phyloP scores from a whole-genome alignment of 2,113 vertebrate genomes.

The Tamias sibiricus region DNA sequence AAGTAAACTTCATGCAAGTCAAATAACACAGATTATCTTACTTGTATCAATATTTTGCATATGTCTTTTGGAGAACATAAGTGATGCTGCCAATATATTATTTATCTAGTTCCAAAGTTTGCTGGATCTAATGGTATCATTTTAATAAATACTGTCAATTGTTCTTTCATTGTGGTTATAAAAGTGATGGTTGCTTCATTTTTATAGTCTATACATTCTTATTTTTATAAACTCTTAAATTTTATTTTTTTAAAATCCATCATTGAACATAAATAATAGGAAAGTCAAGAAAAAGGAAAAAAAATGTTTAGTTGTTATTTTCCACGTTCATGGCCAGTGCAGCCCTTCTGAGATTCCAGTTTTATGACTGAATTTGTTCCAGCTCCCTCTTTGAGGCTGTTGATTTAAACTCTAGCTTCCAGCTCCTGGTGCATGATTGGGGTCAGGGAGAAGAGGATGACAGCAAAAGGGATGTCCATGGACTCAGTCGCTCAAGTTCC shows the following conservation, averaged over 20 bases:
- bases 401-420: too few relatives aligned
- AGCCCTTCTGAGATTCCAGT: not conserved
- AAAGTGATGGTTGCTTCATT: not conserved
- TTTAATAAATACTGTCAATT: not conserved
- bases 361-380: not conserved
- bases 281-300: too few relatives aligned
- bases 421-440: not conserved
- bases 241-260: not conserved
- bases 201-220: not conserved
- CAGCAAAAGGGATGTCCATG: rapidly evolving
- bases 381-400: not conserved
- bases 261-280: constrained; percentile 29
- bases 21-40: not conserved
- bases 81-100: not conserved
- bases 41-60: not conserved
- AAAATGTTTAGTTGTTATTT: not conserved
- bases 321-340: not conserved
- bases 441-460: not conserved
- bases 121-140: not conserved
- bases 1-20: not conserved
- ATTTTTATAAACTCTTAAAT: too few relatives aligned
- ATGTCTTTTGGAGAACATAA: not conserved
- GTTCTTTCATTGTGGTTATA: not conserved
- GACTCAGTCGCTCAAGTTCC: not conserved
- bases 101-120: not conserved